phyloP scores from a whole-genome alignment of 1,140 invertebrate genomes.

The Trichonephila inaurata region DNA sequence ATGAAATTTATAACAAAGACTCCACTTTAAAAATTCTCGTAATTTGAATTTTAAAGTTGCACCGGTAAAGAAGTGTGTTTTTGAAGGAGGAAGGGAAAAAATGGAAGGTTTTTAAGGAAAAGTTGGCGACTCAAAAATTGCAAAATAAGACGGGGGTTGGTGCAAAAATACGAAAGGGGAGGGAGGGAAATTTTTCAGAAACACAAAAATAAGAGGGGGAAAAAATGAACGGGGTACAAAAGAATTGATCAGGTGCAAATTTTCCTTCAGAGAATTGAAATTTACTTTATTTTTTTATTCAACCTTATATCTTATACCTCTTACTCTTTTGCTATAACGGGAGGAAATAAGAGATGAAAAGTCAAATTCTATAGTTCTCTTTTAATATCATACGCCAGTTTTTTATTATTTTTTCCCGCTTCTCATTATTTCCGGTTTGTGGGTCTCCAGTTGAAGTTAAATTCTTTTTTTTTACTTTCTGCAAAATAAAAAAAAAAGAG shows the following conservation, averaged over 20 bases:
- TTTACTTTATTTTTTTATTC: constrained; percentile 31
- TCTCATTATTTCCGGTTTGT: constrained; percentile 57
- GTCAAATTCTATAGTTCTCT: constrained; percentile 46
- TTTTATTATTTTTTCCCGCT: constrained; percentile 28
- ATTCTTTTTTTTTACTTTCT: not conserved
- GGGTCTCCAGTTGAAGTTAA: not conserved
- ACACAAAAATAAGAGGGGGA: not conserved
- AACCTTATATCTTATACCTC: constrained; percentile 36
- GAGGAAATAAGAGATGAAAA: constrained; percentile 12
- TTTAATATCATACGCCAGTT: constrained; percentile 54
- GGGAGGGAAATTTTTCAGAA: not conserved
- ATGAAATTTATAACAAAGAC: constrained; percentile 42
- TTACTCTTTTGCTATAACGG: not conserved
- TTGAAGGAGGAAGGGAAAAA: not conserved
- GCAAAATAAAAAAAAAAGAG: not conserved
- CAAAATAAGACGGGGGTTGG: not conserved
- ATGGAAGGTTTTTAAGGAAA: not conserved
- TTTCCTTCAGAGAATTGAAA: constrained; percentile 64
- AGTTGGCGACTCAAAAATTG: constrained; percentile 45
- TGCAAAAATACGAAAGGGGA: constrained; percentile 1
- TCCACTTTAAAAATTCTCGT: constrained; percentile 27
- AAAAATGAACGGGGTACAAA: constrained; percentile 42
- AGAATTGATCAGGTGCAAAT: constrained; percentile 68
- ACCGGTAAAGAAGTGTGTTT: not conserved
- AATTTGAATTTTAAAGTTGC: constrained; percentile 68